Percentiles rank a stretch among this genome's conserved stretches.
Conservation (phyloP, 2,888 invertebrate genomes). For the Sphaerophoria taeniata region DNA sequence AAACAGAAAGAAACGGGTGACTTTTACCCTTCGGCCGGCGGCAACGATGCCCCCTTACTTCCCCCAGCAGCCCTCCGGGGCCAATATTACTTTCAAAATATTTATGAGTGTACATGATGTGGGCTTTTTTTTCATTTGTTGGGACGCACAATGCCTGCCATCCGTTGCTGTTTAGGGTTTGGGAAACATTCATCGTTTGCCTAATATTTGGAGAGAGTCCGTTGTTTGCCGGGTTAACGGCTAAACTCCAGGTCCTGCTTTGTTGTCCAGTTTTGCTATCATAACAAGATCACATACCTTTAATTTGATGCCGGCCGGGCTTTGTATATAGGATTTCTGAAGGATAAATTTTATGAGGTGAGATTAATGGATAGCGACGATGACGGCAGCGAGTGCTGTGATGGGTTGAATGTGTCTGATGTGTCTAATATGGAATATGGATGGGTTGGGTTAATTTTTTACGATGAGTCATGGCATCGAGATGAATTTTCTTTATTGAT, state of each 20-base stretch:
- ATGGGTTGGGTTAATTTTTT: conserved; percentile 9
- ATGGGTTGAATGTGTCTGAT: conserved; percentile 10
- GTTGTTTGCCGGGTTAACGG: conserved; percentile 35
- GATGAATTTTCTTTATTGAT: conserved; percentile 38
- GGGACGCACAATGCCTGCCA: conserved; percentile 9
- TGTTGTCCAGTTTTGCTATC: conserved; percentile 46
- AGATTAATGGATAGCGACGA: conserved; percentile 65
- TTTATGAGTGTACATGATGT: conserved; percentile 66
- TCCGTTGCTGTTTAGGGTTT: neutral
- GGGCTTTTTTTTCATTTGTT: conserved; percentile 41
- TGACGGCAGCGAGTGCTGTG: neutral
- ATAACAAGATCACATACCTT: conserved; percentile 54
- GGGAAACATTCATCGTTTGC: neutral
- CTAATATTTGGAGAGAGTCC: conserved; percentile 44
- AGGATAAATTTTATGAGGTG: conserved; percentile 60
- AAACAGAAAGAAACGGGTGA: conserved; percentile 29
- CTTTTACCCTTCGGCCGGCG: conserved; percentile 30
- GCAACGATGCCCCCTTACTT: conserved; percentile 22
- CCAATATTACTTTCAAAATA: conserved; percentile 61
- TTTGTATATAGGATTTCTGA: neutral
- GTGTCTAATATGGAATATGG: neutral
- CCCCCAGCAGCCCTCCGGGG: neutral
- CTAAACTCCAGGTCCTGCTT: neutral
- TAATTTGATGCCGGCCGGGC: neutral
- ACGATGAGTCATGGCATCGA: conserved; percentile 59